Evolutionary conservation across 2,113 vertebrate species (phyloP).

Genomic region (Ptychochromis oligacanthus): DNA sequence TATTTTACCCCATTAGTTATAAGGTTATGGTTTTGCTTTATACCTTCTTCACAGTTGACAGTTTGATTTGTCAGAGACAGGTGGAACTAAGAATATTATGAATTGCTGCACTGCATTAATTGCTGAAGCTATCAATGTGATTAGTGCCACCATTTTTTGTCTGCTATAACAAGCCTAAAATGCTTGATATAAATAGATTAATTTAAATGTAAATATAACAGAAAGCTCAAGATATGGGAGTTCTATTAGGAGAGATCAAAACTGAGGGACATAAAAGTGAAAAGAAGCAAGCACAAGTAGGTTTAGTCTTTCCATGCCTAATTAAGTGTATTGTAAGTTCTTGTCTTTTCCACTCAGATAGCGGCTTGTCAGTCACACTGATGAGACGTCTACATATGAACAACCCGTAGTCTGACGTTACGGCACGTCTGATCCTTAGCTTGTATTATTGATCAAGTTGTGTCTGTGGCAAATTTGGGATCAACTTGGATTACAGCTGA

Average conservation of each 20-base stretch:
- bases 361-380: conserved; percentile 35
- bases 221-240: not conserved
- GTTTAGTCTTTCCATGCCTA: conserved; percentile 18
- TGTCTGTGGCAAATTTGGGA: conserved; percentile 33
- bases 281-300: conserved; percentile 3
- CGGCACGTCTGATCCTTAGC: conserved; percentile 14
- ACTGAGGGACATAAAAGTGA: not conserved
- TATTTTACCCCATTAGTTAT: not conserved
- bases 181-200: not conserved
- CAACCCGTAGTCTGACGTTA: conserved; percentile 42
- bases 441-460: conserved; percentile 54
- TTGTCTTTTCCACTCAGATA: conserved; percentile 8
- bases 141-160: not conserved
- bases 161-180: not conserved
- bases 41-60: not conserved
- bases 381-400: conserved; percentile 28
- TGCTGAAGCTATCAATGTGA: not conserved
- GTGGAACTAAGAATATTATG: not conserved
- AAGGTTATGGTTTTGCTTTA: not conserved
- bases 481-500: not conserved
- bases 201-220: not conserved
- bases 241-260: not conserved
- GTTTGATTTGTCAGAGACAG: not conserved
- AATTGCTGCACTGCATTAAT: not conserved
- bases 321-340: conserved; percentile 10